A percentile compares a stretch with the other conserved stretches of the same genome.
Evolutionary conservation across 2,888 invertebrate genomes (phyloP).

Genomic region (Eupithecia insigniata): DNA sequence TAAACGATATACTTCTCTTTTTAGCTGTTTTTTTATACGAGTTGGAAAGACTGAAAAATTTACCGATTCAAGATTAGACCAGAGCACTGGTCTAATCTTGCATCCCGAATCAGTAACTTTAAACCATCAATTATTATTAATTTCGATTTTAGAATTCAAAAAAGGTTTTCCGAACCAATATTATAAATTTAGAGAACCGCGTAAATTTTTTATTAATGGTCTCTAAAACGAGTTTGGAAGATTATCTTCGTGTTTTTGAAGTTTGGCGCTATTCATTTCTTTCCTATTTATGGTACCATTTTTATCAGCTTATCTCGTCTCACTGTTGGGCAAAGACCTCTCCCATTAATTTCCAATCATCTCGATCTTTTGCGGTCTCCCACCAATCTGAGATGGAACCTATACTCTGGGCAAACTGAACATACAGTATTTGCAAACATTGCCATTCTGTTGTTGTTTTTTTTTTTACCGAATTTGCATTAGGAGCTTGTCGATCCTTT

Average conservation of each 20-base stretch:
- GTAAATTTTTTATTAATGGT: too few species aligned
- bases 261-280: background rate
- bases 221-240: too few species aligned
- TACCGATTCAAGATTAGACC: background rate
- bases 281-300: background rate
- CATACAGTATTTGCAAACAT: too few species aligned
- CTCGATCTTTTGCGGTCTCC: background rate
- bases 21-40: slow-evolving; percentile 7
- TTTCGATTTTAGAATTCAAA: background rate
- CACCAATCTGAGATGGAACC: background rate
- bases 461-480: too few species aligned
- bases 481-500: too few species aligned
- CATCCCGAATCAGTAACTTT: too few species aligned
- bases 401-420: too few species aligned
- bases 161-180: background rate
- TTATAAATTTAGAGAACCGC: too few species aligned
- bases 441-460: too few species aligned
- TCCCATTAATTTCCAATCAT: too few species aligned
- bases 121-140: background rate
- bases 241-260: too few species aligned
- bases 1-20: slow-evolving; percentile 28
- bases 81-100: too few species aligned
- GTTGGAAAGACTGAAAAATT: background rate
- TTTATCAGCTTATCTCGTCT: background rate
- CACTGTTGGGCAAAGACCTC: background rate